A percentile compares a stretch with the other conserved stretches of the same genome.
These are phyloP conservation scores for Dromiciops gliroides DNA, from an alignment of 2,113 vertebrate genomes.

Conservation along the genomic window DNA sequence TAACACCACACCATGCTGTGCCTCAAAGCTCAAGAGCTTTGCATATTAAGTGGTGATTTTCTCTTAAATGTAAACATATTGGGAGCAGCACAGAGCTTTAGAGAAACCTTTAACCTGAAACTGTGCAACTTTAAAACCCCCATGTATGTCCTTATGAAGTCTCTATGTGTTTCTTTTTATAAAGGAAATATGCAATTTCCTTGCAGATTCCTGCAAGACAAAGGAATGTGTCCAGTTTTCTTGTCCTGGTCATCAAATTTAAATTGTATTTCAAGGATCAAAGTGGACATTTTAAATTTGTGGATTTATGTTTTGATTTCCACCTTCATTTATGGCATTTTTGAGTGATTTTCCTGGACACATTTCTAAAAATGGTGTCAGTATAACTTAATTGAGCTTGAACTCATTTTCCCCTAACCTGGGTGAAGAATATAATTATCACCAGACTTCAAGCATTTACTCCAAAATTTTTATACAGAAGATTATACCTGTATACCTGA, in stretches of 20 bases:
- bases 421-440: not conserved
- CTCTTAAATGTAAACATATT: not conserved
- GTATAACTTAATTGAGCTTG: conserved; percentile 1
- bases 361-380: conserved; percentile 47
- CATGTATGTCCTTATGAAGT: conserved; percentile 46
- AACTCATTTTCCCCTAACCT: conserved; percentile 53
- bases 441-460: not conserved
- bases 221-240: conserved; percentile 55
- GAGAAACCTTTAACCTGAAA: conserved; percentile 61
- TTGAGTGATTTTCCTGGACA: conserved; percentile 40
- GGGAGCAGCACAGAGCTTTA: conserved; percentile 54
- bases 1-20: too few species aligned
- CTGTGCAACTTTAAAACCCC: conserved; percentile 61
- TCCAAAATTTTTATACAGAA: not conserved
- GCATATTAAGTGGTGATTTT: not conserved
- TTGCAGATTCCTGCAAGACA: conserved; percentile 30
- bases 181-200: conserved; percentile 69
- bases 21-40: not conserved
- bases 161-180: conserved; percentile 36
- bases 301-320: conserved; percentile 53
- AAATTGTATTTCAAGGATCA: conserved; percentile 52
- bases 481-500: not conserved
- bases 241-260: conserved; percentile 65
- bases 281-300: conserved; percentile 47
- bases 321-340: conserved; percentile 45